phyloP scores from a whole-genome alignment of 2,113 vertebrate species.

The Lepisosteus osseus region DNA sequence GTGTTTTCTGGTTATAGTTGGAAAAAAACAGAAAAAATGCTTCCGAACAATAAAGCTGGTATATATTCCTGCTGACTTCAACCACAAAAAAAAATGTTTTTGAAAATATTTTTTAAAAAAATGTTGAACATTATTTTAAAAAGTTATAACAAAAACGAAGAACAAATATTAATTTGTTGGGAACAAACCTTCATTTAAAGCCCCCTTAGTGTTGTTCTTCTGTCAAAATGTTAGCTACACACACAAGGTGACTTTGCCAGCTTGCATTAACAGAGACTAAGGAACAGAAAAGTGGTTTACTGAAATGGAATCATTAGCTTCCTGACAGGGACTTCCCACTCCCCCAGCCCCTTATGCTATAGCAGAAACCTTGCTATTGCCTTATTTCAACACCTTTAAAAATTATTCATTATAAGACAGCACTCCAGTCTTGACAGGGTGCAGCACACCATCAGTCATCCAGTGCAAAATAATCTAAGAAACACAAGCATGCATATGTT shows the following conservation, averaged over 20 bases:
- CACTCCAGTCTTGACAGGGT: not conserved
- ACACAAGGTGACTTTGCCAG: not conserved
- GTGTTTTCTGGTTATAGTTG: too few relatives aligned
- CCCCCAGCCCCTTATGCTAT: not conserved
- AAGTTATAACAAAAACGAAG: too few relatives aligned
- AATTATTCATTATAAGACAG: not conserved
- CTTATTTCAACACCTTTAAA: not conserved
- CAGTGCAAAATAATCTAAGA: not conserved
- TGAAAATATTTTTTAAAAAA: too few relatives aligned
- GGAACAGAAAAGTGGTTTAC: conserved; percentile 9
- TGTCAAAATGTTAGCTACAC: too few relatives aligned
- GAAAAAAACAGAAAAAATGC: too few relatives aligned
- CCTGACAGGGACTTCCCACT: not conserved
- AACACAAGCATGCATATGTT: not conserved
- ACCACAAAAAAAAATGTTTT: too few relatives aligned
- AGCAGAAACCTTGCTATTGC: not conserved
- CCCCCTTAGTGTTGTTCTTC: too few relatives aligned
- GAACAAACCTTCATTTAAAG: too few relatives aligned
- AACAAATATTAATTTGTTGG: too few relatives aligned
- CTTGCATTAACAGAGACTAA: not conserved
- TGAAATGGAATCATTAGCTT: conserved; percentile 5
- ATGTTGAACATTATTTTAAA: too few relatives aligned
- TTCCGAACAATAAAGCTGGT: too few relatives aligned
- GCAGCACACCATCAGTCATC: not conserved
- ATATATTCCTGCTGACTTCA: too few relatives aligned